These are phyloP conservation scores for Grapholita molesta DNA, from an alignment of 1,140 invertebrate genomes.

Conservation along the genomic window DNA sequence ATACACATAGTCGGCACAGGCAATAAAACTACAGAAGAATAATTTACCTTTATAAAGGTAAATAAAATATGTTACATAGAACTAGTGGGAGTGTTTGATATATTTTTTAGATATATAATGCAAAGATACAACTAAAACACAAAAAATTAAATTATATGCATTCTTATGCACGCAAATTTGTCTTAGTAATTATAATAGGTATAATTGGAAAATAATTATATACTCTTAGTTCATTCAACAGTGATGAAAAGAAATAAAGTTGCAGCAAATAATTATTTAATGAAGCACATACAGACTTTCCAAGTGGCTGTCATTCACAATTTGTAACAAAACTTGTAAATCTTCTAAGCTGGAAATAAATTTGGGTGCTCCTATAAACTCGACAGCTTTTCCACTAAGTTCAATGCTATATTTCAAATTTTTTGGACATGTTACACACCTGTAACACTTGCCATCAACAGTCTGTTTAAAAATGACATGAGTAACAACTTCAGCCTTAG, in stretches of 20 bases:
- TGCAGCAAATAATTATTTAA: slow-evolving; percentile 32
- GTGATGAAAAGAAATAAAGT: background rate
- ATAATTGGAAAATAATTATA: background rate
- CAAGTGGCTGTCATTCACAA: slow-evolving; percentile 70
- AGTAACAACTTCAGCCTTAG: slow-evolving; percentile 36
- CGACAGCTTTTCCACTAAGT: slow-evolving; percentile 64
- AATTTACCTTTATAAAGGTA: slow-evolving; percentile 9
- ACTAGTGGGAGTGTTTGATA: background rate
- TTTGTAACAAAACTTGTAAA: slow-evolving; percentile 72
- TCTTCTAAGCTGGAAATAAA: slow-evolving; percentile 70
- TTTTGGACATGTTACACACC: slow-evolving; percentile 66
- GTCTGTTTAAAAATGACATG: slow-evolving; percentile 69
- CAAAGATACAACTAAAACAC: background rate
- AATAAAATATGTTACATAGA: slow-evolving; percentile 1
- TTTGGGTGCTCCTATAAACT: slow-evolving; percentile 73
- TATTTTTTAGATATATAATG: background rate
- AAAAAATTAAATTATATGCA: background rate
- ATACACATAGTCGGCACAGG: background rate
- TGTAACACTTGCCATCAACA: slow-evolving; percentile 56
- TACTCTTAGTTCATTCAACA: background rate
- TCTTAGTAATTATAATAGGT: background rate
- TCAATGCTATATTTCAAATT: slow-evolving; percentile 69
- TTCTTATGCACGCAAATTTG: background rate
- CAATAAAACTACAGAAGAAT: background rate
- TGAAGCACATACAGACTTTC: slow-evolving; percentile 68